These are phyloP conservation scores for Poecilia latipinna DNA, from an alignment of 2,113 vertebrate species.

Conservation along the genomic window DNA sequence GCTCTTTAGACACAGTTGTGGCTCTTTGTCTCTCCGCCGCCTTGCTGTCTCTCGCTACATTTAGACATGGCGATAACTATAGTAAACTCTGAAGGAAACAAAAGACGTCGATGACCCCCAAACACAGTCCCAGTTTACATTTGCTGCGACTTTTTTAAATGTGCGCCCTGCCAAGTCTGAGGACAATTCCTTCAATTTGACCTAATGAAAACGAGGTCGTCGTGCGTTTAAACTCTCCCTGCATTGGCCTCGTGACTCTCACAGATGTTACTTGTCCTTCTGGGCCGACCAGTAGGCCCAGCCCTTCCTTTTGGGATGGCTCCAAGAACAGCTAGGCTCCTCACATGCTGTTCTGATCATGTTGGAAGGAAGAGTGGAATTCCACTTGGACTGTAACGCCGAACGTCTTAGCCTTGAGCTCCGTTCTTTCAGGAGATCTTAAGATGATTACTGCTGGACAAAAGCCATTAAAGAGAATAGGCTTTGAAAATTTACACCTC, in stretches of 20 bases:
- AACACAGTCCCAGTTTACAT: conserved; percentile 41
- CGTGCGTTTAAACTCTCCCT: conserved; percentile 31
- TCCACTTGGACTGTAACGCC: conserved; percentile 5
- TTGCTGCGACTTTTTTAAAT: conserved; percentile 41
- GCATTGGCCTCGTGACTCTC: conserved; percentile 38
- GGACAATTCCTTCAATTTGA: conserved; percentile 47
- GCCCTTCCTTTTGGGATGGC: conserved; percentile 53
- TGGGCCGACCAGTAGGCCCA: conserved; percentile 53
- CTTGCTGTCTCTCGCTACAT: conserved; percentile 9
- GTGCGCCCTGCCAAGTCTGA: conserved; percentile 44
- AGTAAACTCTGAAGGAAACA: conserved; percentile 42
- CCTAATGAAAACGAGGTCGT: conserved; percentile 34
- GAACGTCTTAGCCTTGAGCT: conserved; percentile 8
- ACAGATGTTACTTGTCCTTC: conserved; percentile 58
- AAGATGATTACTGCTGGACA: conserved; percentile 3
- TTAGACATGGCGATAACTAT: conserved; percentile 20
- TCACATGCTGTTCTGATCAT: conserved; percentile 31
- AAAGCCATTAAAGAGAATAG: neutral
- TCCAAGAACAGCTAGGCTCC: conserved; percentile 49
- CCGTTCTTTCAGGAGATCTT: conserved; percentile 3
- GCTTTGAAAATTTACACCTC: conserved; percentile 2
- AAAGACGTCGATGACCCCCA: conserved; percentile 10
- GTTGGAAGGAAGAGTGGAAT: conserved; percentile 27
- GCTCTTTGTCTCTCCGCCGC: conserved; percentile 13
- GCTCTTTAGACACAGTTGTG: conserved; percentile 40